Percentiles rank a stretch among this genome's conserved stretches.
These are phyloP conservation scores for Trematomus loennbergii DNA, from an alignment of 2,113 vertebrate genomes.

Conservation along the genomic window DNA sequence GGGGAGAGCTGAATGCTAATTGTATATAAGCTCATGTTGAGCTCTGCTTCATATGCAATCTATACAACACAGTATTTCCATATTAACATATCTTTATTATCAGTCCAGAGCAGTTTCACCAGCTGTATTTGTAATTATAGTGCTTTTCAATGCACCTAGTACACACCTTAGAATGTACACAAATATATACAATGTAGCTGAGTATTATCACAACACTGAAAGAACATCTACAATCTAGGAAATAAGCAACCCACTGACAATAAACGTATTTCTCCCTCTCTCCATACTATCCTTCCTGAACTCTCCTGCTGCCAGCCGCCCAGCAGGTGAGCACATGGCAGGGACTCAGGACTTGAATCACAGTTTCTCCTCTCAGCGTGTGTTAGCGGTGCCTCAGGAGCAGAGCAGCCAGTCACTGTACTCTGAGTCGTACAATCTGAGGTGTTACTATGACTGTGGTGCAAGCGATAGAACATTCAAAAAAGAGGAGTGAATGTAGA, in stretches of 20 bases:
- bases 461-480: not conserved
- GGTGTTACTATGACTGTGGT: conserved; percentile 20
- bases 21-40: conserved; percentile 22
- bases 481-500: not conserved
- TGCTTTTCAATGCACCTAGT: not conserved
- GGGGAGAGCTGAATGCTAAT: conserved; percentile 56
- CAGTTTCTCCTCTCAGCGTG: conserved; percentile 44
- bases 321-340: conserved; percentile 40
- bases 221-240: not conserved
- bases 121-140: not conserved
- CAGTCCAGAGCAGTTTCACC: not conserved
- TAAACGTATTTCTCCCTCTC: not conserved
- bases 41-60: not conserved
- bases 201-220: not conserved
- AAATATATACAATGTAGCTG: not conserved
- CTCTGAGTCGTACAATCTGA: conserved; percentile 3
- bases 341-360: conserved; percentile 21
- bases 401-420: conserved; percentile 1
- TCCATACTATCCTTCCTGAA: not conserved
- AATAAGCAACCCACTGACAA: not conserved
- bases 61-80: not conserved
- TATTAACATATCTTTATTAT: not conserved
- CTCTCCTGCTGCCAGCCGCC: conserved; percentile 20
- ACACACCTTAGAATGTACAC: conserved; percentile 1
- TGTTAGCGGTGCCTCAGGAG: conserved; percentile 1